phyloP scores from a whole-genome alignment of 2,888 invertebrate genomes.

The Dolomedes plantarius region DNA sequence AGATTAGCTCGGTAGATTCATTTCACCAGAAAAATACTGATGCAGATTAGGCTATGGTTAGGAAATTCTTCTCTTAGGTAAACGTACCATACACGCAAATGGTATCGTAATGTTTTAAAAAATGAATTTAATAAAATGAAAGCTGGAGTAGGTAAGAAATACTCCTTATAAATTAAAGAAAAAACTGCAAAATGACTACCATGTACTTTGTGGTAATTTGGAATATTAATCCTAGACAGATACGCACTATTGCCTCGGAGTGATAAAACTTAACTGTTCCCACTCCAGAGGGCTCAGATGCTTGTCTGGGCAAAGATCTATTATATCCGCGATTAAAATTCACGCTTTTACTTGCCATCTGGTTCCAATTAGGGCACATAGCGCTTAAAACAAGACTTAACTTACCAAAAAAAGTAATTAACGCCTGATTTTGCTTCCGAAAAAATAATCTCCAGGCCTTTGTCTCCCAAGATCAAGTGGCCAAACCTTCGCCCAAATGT shows the following conservation, averaged over 20 bases:
- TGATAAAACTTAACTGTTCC: slow-evolving; percentile 3
- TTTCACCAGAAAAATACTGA: too few species aligned
- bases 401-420: slow-evolving; percentile 49
- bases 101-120: too few species aligned
- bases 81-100: too few species aligned
- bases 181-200: not conserved
- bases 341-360: slow-evolving; percentile 15
- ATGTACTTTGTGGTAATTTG: too few species aligned
- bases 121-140: too few species aligned
- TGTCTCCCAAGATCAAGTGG: slow-evolving; percentile 59
- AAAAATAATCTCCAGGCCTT: slow-evolving; percentile 60
- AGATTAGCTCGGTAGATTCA: too few species aligned
- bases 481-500: slow-evolving; percentile 29
- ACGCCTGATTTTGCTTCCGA: slow-evolving; percentile 46
- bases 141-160: too few species aligned
- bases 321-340: slow-evolving; percentile 25
- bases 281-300: not conserved
- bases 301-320: not conserved
- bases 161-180: not conserved
- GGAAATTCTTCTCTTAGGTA: too few species aligned
- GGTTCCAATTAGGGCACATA: slow-evolving; percentile 34
- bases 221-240: not conserved
- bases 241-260: not conserved
- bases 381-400: slow-evolving; percentile 25
- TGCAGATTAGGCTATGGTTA: too few species aligned